Percentiles rank a stretch among this genome's conserved stretches.
Evolutionary conservation across 2,888 invertebrate species (phyloP).

Genomic region (Opisthograptis luteolata): DNA sequence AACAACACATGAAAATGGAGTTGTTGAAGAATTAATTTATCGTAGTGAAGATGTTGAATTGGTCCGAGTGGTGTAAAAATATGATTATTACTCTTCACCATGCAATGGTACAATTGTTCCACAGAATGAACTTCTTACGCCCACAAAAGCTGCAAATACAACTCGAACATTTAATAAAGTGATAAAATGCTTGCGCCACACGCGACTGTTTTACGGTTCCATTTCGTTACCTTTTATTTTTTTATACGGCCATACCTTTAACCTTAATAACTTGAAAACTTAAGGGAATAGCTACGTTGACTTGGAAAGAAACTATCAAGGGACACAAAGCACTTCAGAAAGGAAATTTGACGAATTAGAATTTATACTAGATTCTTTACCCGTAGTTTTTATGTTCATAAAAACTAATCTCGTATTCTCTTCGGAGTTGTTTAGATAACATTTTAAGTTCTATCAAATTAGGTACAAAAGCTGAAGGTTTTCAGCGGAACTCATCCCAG

Average conservation of each 20-base stretch:
- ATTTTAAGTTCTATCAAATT: slow-evolving; percentile 6
- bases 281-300: slow-evolving; percentile 44
- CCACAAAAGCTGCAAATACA: slow-evolving; percentile 51
- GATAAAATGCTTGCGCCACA: slow-evolving; percentile 68
- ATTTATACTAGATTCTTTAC: slow-evolving; percentile 28
- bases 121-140: slow-evolving; percentile 49
- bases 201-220: slow-evolving; percentile 69
- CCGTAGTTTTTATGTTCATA: slow-evolving; percentile 1
- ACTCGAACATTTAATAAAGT: slow-evolving; percentile 72
- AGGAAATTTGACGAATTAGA: slow-evolving; percentile 40
- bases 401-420: slow-evolving; percentile 16
- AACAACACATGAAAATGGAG: slow-evolving; percentile 32
- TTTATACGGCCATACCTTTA: slow-evolving; percentile 52
- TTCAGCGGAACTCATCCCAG: slow-evolving; percentile 1
- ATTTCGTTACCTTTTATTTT: slow-evolving; percentile 57
- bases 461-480: slow-evolving; percentile 2
- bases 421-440: slow-evolving; percentile 9
- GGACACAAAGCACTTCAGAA: slow-evolving; percentile 37
- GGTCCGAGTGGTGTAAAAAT: slow-evolving; percentile 42
- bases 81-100: slow-evolving; percentile 47
- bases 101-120: slow-evolving; percentile 47
- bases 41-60: slow-evolving; percentile 42
- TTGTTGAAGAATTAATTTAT: slow-evolving; percentile 37
- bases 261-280: slow-evolving; percentile 54
- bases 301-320: slow-evolving; percentile 38